Evolutionary conservation across 2,888 invertebrate species (phyloP), one percentile per base, ranked within the genome.

Genomic region (Sarcophaga variegata): DNA sequence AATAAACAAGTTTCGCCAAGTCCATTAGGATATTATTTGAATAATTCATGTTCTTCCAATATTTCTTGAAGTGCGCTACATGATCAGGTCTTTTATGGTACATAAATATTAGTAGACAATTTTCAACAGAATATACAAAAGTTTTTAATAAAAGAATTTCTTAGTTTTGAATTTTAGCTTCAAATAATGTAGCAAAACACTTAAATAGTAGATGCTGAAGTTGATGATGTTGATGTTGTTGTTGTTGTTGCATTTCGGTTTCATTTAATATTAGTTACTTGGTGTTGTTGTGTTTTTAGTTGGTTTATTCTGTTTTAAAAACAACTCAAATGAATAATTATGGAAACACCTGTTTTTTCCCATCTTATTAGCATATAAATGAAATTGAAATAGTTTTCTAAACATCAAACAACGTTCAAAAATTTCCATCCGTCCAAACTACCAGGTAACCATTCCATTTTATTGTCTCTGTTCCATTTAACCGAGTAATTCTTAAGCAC

Each of bases 331-430:
- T 81, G 85, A 81, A 85, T 81, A 85, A 85, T 85, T 85, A 81
- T 77, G 81, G 85, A 71, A 85, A 81, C 85, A 85, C 81, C 85
- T 85, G 85, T 81, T 85, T 54, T 25, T 85, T 74, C 81, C 81
- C 85, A 85, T 85, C 87, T 87, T 85, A 88, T 88, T 88, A 88
- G 87, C 88, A 88, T 88, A 88, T 88, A 88, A 88, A 88, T 88
- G 88, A 88, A 87, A 85, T 85, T 83, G 87, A 87, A 88, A 88
- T 87, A 88, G 85, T 88, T 86, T 82, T 67, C 86, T 87, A 82
- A 86, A 79, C 86, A 76, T 79, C 79, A 82, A 82, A 82, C 82
- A 80, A 80, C 86, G 64, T 67, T 79, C 70, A 63, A 47, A 63
- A 62, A 59, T 22, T 49, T 63, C 49, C 49, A 75, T 17, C 63